Evolutionary conservation across 2,113 vertebrate species (phyloP), one percentile per base, ranked within the genome.

Genomic region (Eretmodus cyanostictus): DNA sequence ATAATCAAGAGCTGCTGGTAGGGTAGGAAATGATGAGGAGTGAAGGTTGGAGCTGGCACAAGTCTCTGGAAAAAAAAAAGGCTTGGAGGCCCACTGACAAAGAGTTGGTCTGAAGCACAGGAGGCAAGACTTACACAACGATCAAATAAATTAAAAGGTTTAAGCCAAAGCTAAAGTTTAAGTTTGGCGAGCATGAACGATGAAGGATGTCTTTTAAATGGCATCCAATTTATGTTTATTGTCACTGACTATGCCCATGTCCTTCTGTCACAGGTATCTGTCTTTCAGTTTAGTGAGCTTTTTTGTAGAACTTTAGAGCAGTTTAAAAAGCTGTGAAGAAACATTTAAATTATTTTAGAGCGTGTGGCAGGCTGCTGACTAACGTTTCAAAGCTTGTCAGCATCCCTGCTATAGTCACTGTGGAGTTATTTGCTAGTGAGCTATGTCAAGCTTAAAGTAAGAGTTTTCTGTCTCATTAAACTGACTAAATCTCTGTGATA

Each of bases 181-280:
- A 24, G 22, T 71, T 42, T 71, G 66, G 66, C 1, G 3, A 66
- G 31, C 17, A 0, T 38, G 17, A 38, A 66, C 2, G 0, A 66
- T 13, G 61, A 38, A 0, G 0, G 6, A 12, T n/a, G 59, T 63
- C 17, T 8, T 66, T 66, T 36, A 66, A 66, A 66, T n/a, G 0
- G 6, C 61, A 66, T 66, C 31, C 31, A 36, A 36, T n/a, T 63
- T n/a, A 66, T 0, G 1, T 66, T 66, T 66, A 8, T 36, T 36
- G 61, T n/a, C 10, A 8, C 17, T 66, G 61, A 13, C 10, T 66
- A 38, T 38, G 61, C 19, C 61, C 61, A 38, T 66, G 1, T 13
- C 34, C 34, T 66, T 1, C 61, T 40, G n/a, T 40, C 19, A 71
- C n/a, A 71, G 63, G 36, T 40, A 40, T 71, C 12, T 40, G n/a